Percentiles rank a stretch among this genome's conserved stretches.
These are phyloP conservation scores for Drosophila sordidula DNA, from an alignment of 2,888 invertebrate genomes.

Conservation along the genomic window DNA sequence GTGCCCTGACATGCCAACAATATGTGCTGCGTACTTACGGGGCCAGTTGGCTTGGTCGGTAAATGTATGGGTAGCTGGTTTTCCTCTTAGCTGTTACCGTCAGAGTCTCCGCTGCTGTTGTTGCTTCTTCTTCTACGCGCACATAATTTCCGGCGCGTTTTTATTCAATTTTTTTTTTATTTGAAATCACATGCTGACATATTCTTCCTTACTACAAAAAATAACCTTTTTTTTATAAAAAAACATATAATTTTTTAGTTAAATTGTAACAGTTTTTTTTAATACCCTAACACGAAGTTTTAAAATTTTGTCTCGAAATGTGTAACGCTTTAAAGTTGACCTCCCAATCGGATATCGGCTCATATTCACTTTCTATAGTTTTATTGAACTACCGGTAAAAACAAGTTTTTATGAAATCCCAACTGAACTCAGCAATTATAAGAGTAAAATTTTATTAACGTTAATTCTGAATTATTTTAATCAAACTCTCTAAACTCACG, in stretches of 20 bases:
- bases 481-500: too few relatives aligned
- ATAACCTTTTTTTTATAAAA: constrained; percentile 46
- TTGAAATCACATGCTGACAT: constrained; percentile 77
- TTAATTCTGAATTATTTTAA: too few relatives aligned
- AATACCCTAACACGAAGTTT: neutral
- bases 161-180: constrained; percentile 55
- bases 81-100: constrained; percentile 39
- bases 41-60: constrained; percentile 17
- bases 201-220: constrained; percentile 66
- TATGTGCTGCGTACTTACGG: constrained; percentile 62
- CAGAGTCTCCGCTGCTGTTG: constrained; percentile 22
- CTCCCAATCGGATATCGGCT: too few relatives aligned
- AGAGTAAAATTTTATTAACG: too few relatives aligned
- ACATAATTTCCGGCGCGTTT: constrained; percentile 74
- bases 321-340: too few relatives aligned
- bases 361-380: too few relatives aligned
- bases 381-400: too few relatives aligned
- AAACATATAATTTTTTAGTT: constrained; percentile 71
- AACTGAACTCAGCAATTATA: too few relatives aligned
- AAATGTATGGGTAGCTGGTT: constrained; percentile 33
- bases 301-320: neutral
- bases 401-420: too few relatives aligned
- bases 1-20: constrained; percentile 55
- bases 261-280: constrained; percentile 73
- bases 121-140: constrained; percentile 49